Evolutionary conservation across 2,113 vertebrate genomes (phyloP).

Genomic region (Bombycilla garrulus): DNA sequence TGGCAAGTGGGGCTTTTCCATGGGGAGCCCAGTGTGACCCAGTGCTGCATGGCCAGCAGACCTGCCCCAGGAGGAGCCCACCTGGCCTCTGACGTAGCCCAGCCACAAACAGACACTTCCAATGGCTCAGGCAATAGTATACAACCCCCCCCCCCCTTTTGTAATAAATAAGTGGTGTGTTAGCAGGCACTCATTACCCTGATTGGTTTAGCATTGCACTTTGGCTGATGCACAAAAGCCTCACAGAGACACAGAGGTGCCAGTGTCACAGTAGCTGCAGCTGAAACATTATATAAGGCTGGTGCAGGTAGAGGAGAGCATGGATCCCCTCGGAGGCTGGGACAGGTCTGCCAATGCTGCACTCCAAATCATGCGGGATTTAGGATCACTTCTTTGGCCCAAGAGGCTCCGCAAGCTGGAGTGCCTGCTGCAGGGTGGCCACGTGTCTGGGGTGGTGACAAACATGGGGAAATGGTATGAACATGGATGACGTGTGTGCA

Average conservation of each 20-base stretch:
- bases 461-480: fast-evolving
- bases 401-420: not conserved
- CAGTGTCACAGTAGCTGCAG: not conserved
- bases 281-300: not conserved
- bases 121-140: not conserved
- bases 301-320: not conserved
- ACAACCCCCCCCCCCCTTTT: not conserved
- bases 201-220: not conserved
- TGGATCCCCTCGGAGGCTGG: not conserved
- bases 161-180: not conserved
- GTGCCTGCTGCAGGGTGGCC: not conserved
- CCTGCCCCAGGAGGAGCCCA: not conserved
- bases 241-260: not conserved
- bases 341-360: not conserved
- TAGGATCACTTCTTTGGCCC: not conserved
- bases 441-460: not conserved
- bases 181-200: not conserved
- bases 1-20: not conserved
- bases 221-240: conserved; percentile 1
- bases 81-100: not conserved
- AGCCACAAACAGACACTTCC: not conserved
- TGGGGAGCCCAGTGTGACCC: not conserved
- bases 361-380: not conserved
- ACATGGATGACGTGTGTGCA: not conserved
- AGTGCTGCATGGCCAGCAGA: not conserved